Conservation (phyloP, 2,888 invertebrate genomes). For the Drosophila demipolita region DNA sequence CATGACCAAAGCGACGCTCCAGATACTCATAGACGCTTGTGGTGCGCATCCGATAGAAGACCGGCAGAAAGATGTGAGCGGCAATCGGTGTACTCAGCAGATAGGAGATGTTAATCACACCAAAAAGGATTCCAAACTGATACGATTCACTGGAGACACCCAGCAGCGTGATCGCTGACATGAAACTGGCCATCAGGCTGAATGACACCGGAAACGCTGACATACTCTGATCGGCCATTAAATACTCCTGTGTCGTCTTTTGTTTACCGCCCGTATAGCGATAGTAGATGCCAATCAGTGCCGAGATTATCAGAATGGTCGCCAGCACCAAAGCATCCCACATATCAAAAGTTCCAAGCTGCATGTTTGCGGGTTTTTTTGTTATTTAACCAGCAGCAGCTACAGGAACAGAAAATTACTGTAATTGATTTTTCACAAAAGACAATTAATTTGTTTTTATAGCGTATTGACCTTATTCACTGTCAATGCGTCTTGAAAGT, state of each 20-base stretch:
- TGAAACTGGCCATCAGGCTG: conserved; percentile 96
- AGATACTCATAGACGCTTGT: conserved; percentile 97
- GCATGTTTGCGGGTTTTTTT: conserved; percentile 42
- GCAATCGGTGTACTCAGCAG: conserved; percentile 91
- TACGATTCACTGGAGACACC: conserved; percentile 96
- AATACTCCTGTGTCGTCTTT: conserved; percentile 94
- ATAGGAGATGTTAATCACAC: conserved; percentile 91
- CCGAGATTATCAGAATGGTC: conserved; percentile 89
- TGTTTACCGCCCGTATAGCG: conserved; percentile 94
- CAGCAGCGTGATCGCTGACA: conserved; percentile 95
- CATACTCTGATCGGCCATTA: conserved; percentile 93
- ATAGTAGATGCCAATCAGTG: conserved; percentile 93
- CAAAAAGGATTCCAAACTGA: conserved; percentile 92
- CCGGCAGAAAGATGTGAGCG: conserved; percentile 92
- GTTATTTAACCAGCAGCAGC: conserved; percentile 2
- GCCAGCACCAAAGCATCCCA: conserved; percentile 92
- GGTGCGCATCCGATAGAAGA: conserved; percentile 92
- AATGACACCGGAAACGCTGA: conserved; percentile 93
- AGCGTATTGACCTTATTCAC: conserved; percentile 61
- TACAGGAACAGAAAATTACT: not conserved
- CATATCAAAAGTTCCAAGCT: conserved; percentile 86
- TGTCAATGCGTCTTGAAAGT: conserved; percentile 60
- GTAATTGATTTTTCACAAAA: conserved; percentile 66
- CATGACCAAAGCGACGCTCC: conserved; percentile 93
- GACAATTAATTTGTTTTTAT: conserved; percentile 19